These are phyloP conservation scores for Mystacornis crossleyi DNA, from an alignment of 2,113 vertebrate species.

Conservation along the genomic window DNA sequence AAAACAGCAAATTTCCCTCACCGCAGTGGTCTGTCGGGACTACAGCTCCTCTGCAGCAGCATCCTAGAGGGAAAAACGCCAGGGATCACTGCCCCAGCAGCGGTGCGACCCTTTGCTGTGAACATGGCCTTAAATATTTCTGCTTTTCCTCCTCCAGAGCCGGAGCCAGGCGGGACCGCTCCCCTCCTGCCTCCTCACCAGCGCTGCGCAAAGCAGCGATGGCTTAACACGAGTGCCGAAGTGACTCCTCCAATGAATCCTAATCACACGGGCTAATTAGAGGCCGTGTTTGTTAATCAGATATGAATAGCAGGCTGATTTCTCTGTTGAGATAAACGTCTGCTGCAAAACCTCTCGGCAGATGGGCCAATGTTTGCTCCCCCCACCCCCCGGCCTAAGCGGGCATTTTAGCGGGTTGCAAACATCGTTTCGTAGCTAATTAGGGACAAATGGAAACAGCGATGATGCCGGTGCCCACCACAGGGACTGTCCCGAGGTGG, in stretches of 20 bases:
- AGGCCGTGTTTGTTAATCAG: slow-evolving; percentile 53
- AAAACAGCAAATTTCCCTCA: accelerated
- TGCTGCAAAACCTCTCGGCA: slow-evolving; percentile 37
- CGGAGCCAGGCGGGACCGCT: background rate
- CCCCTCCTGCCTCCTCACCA: accelerated
- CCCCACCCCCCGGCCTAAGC: slow-evolving; percentile 9
- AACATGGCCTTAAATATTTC: background rate
- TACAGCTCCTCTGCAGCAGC: background rate
- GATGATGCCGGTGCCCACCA: background rate
- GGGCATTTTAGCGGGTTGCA: slow-evolving; percentile 30
- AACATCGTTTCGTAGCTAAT: background rate
- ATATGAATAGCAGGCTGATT: slow-evolving; percentile 54
- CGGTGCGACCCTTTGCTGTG: background rate
- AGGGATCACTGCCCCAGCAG: background rate
- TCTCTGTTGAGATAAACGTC: slow-evolving; percentile 32
- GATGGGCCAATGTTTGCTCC: slow-evolving; percentile 15
- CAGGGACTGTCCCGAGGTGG: background rate
- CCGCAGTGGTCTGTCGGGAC: accelerated
- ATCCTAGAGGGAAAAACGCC: background rate
- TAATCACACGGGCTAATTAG: slow-evolving; percentile 46
- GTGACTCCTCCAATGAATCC: slow-evolving; percentile 31
- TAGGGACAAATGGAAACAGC: background rate
- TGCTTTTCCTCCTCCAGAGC: background rate
- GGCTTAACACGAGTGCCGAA: background rate
- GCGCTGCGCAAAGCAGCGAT: background rate